Base-by-base conservation (phyloP, 1,140 invertebrate genomes). In the Drosophila athabasca region DNA sequence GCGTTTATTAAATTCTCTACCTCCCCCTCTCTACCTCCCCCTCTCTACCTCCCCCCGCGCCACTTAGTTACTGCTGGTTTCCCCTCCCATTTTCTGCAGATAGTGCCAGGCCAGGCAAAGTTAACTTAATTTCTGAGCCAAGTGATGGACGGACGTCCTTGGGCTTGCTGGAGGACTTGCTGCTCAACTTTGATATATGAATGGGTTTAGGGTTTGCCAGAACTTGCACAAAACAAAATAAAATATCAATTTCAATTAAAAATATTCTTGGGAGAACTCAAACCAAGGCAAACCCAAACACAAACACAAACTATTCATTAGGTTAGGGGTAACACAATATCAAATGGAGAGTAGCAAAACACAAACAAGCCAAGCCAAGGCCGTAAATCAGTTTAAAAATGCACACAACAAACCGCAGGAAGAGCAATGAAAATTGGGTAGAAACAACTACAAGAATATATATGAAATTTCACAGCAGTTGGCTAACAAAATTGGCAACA, bases 1-100 rank as follows among this genome's bases (percentile, higher is more conserved):
- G 79, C 53, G 61, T 73, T 76, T 88, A 88, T 88, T 88, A 88
- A 89, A 79, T 74, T 75, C 67, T 69, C 77, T 54, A 68, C 52
- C 49, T 11, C 35, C 11, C 11, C 3, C 11, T 0, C 35, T 11
- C 24, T 3, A 4, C 11, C 35, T 11, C 35, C 11, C 35, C 3
- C 9, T 0, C 35, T 11, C 24, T 5, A 5, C 11, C 35, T 19
- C 1, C 17, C 17, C 17, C 17, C 35, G 2, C 9, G 3, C 35
- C 35, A 39, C 35, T 39, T 13, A 39, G 11, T 39, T 13, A 39
- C 35, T 13, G 35, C 11, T 39, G 13, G 35, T 39, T 39, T 13
- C 26, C 29, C 8, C 17, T 0, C 1, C 29, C 31, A 59, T 61
- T 41, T 35, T 11, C 31, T 31, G 31, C 24, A 13, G 19, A 29